Evolutionary conservation across 2,797 vertebrate species (phyloP), one percentile per base, ranked within the genome.

Genomic region (Leuciscus waleckii): DNA sequence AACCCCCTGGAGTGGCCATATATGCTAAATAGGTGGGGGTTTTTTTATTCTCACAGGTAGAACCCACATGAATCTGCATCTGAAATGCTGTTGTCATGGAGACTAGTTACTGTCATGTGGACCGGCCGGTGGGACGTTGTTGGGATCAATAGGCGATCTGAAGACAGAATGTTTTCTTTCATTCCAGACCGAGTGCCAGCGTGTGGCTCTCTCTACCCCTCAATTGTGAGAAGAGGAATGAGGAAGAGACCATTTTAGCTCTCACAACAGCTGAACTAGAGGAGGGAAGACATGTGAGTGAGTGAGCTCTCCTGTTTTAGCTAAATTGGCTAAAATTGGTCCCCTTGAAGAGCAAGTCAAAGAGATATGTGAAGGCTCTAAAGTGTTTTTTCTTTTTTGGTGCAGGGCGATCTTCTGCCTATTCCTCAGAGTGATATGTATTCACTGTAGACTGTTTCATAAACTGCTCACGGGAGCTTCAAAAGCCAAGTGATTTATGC

Each of bases 91-190:
- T 95, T 93, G 91, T 91, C 91, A 95, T 93, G 89, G 94, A 87
- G 82, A 94, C 81, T 32, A 68, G 90, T 90, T 93, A 92, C 93
- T 92, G 93, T 93, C 93, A 91, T 92, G 92, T 91, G 89, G 90
- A 93, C 93, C 90, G 90, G 85, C 85, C 87, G 84, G 87, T 83
- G 86, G 80, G 79, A 86, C 85, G 77, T 67, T 35, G 69, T 78
- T 21, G 39, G 35, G 86, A 75, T 86, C 89, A 89, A 84, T 88
- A 78, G 58, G 71, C 17, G 29, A 87, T 82, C 80, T 26, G 85
- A 85, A 87, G 75, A 80, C 56, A 84, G 81, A 76, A 58, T 81
- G 37, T 79, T 78, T 84, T 84, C 65, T 70, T 39, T 78, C 75
- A 56, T 79, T 46, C 13, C 35, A 46, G 75, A 70, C 37, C 37